Base-by-base conservation (phyloP, 2,113 vertebrate genomes). In the Nothocercus julius region DNA sequence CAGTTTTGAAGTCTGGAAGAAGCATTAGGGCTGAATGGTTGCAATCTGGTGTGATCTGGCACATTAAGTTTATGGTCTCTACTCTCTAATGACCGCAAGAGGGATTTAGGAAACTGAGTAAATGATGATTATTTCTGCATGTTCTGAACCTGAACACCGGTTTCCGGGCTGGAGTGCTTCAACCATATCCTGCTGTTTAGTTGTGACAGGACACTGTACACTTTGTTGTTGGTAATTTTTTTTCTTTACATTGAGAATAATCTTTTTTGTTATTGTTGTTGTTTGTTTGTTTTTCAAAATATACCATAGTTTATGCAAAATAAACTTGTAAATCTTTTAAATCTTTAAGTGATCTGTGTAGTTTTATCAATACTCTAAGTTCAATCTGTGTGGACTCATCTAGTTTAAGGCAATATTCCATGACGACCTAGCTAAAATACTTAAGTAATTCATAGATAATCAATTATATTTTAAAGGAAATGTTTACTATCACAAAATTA, bases 11-110 rank as follows among this genome's bases (percentile, higher is more conserved):
- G 1, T 34, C 19, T 67, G 45, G 38, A 66, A 75, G 45, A 79
- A 73, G 53, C 13, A 34, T 13, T 4, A 1, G 3, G 13, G 3
- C 9, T 59, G 0, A 10, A 3, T 1, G 5, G 10, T 5, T 11
- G 30, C 47, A 68, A n/a, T 4, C 30, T 1, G 3, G 40, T 27
- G 7, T 59, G 7, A 38, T 24, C 9, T 24, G 21, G 30, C 5
- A 3, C 15, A 17, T 5, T 40, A 58, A 44, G 25, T 30, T 42
- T 15, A 1, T 8, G 32, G n/a, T 44, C 42, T 76, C 38, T 47
- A 51, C 70, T 47, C 44, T 19, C 42, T 13, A 4, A 4, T 18
- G 56, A 64, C 58, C 69, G 47, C 58, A 53, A 66, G 76, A 82
- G 51, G 80, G 49, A 49, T 24, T 49, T 49, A 49, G 49, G 47